phyloP scores from a whole-genome alignment of 1,140 invertebrate genomes.

The Eueides isabella region DNA sequence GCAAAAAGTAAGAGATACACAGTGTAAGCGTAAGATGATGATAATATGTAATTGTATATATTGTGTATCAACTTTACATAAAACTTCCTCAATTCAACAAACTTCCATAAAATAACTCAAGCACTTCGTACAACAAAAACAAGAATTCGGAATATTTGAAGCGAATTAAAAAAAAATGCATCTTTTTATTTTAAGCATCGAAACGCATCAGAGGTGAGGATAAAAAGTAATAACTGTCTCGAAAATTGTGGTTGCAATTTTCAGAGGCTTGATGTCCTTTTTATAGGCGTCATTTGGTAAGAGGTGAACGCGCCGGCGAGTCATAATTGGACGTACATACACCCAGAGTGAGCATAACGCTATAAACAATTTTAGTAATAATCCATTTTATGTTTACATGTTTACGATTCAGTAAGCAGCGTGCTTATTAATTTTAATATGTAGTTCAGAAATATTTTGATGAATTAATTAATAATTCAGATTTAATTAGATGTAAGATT shows the following conservation, averaged over 20 bases:
- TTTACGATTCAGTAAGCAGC: constrained; percentile 1
- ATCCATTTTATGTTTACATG: constrained; percentile 28
- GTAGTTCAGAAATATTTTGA: not conserved
- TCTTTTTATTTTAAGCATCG: constrained; percentile 33
- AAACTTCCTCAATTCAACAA: no score
- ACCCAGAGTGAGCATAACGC: constrained; percentile 20
- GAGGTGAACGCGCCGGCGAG: constrained; percentile 34
- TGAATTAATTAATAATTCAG: constrained; percentile 7
- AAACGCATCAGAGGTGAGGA: constrained; percentile 39
- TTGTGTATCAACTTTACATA: no score
- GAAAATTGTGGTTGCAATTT: constrained; percentile 60
- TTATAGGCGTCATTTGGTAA: constrained; percentile 47
- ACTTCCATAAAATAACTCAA: not conserved
- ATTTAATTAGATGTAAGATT: not conserved
- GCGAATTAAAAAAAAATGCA: constrained; percentile 13
- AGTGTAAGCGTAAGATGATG: no score
- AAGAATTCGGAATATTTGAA: not conserved
- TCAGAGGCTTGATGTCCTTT: constrained; percentile 52
- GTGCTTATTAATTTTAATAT: constrained; percentile 6
- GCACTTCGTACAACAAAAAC: not conserved
- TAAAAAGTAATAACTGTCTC: constrained; percentile 67
- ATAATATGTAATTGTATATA: no score
- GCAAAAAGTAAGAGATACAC: no score
- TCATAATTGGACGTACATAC: constrained; percentile 51
- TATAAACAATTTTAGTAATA: constrained; percentile 30